Base-by-base conservation (phyloP, 2,888 invertebrate genomes). In the Leptopilina syphax region DNA sequence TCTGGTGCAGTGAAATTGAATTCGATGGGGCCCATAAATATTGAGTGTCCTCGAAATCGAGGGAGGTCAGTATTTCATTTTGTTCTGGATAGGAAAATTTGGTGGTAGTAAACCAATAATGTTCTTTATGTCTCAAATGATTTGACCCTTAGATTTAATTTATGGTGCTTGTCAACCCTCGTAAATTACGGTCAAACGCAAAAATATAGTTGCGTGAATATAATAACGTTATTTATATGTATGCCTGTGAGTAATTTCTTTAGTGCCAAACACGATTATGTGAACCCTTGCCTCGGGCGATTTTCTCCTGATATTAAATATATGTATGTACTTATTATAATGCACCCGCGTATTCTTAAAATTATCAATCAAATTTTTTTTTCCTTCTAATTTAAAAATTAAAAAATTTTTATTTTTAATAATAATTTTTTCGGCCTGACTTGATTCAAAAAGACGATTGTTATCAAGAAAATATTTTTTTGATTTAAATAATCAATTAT, bases 51-150 rank as follows among this genome's bases (percentile, higher is more conserved):
- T 76, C 68, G 65, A 65, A 44, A 44, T 13, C 57, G 50, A 13
- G 77, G 63, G 77, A 50, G 77, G 77, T 66, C 65, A 65, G 63
- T 34, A 41, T 34, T 76, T 73, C 54, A 66, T 44, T 34, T 76
- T 44, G 70, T 67, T 77, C 83, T 83, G 81, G 70, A 77, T 84
- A 82, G 81, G 81, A 81, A 50, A 50, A 83, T 2, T 34, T 84
- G 81, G 84, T 81, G 80, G 83, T 78, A 83, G 86, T 90, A 91
- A 91, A 90, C 89, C 90, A 88, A 91, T 91, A 90, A 91, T 91
- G 88, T 89, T 91, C 90, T 91, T 91, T 91, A 89, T 87, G 88
- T 85, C 84, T 86, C 84, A 85, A 90, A 91, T 91, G 85, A 91
- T 91, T 87, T 86, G 88, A 86, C 84, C 85, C 86, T 85, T 87